These are phyloP conservation scores for Pteruthius melanotis DNA, from an alignment of 2,113 vertebrate species.

Conservation along the genomic window DNA sequence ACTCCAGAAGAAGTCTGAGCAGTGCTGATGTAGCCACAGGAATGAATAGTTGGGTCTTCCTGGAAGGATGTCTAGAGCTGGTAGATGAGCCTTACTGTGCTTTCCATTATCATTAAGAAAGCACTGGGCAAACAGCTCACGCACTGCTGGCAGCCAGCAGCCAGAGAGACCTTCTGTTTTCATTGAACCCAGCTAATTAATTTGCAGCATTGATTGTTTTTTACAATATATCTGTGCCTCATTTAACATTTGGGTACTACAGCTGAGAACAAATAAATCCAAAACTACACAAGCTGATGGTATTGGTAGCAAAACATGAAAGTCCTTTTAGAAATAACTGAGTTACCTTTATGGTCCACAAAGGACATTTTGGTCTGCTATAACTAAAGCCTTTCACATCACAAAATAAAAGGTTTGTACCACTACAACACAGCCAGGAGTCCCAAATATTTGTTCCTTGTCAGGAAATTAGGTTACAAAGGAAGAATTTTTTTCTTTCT, in stretches of 20 bases:
- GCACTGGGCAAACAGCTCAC: background rate
- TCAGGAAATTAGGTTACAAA: background rate
- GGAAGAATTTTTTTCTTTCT: background rate
- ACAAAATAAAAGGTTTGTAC: background rate
- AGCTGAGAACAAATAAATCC: background rate
- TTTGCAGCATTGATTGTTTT: constrained; percentile 34
- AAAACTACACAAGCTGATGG: background rate
- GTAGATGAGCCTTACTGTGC: background rate
- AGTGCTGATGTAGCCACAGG: background rate
- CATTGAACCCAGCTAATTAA: constrained; percentile 29
- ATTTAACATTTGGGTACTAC: background rate
- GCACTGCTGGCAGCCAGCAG: background rate
- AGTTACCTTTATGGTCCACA: background rate
- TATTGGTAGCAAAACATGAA: background rate
- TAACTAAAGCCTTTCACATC: background rate
- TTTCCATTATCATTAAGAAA: background rate
- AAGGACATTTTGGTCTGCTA: background rate
- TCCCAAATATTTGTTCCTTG: background rate
- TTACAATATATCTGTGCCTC: background rate
- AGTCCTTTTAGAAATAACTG: background rate
- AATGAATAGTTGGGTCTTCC: background rate
- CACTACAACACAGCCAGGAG: background rate
- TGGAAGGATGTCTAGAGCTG: background rate
- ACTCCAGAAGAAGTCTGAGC: background rate
- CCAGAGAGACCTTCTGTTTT: background rate